These are phyloP conservation scores for Trididemnum miniatum DNA, from an alignment of 23 tunicate species.

Conservation along the genomic window DNA sequence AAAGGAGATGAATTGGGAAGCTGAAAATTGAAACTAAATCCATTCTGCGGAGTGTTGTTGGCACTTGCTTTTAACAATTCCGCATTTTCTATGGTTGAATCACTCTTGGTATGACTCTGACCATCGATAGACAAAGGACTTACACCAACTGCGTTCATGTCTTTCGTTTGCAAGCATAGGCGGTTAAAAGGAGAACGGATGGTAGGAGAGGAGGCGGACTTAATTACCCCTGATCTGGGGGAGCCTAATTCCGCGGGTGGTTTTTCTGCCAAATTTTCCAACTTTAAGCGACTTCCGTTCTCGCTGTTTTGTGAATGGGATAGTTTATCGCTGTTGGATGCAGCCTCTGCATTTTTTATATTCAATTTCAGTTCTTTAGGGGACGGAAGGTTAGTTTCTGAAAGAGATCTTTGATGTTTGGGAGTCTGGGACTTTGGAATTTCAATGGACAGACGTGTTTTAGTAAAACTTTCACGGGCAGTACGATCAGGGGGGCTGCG, in stretches of 20 bases:
- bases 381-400: conserved; percentile 47
- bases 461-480: background rate
- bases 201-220: conserved; percentile 50
- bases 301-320: too few relatives aligned
- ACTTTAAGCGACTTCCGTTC: background rate
- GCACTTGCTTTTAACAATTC: background rate
- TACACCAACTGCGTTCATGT: background rate
- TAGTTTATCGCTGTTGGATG: background rate
- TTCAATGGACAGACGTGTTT: background rate
- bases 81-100: too few relatives aligned
- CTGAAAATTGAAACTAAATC: background rate
- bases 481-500: conserved; percentile 43
- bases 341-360: conserved; percentile 1
- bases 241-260: background rate
- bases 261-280: too few relatives aligned
- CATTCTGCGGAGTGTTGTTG: background rate
- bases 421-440: conserved; percentile 34
- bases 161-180: conserved; percentile 42
- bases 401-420: conserved; percentile 48
- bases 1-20: background rate
- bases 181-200: conserved; percentile 58
- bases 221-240: background rate
- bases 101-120: too few relatives aligned
- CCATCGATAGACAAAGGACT: background rate
- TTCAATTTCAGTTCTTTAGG: conserved; percentile 46